Evolutionary conservation across 2,797 vertebrate species (phyloP).

Genomic region (Vultur gryphus): DNA sequence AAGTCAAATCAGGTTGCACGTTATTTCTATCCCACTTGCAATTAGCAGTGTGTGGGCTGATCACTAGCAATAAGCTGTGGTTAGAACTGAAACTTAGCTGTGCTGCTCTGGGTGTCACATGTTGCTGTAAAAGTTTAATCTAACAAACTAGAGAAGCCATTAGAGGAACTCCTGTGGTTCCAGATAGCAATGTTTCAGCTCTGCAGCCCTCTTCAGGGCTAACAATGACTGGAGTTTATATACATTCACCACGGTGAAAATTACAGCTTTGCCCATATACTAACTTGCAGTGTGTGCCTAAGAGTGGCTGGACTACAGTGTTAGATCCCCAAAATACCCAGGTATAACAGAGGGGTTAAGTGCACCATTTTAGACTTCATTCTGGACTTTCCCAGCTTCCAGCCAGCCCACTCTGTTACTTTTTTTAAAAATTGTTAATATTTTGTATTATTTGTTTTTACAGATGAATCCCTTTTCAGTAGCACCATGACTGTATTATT

Average conservation of each 20-base stretch:
- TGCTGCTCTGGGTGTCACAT: not conserved
- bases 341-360: not conserved
- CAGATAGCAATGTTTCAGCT: not conserved
- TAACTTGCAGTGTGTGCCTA: not conserved
- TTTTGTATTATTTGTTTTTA: not conserved
- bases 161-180: not conserved
- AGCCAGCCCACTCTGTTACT: not conserved
- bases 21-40: not conserved
- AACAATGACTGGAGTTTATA: not conserved
- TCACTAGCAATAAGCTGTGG: not conserved
- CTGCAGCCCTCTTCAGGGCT: not conserved
- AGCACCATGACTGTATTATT: not conserved
- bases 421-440: not conserved
- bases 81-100: not conserved
- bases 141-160: not conserved
- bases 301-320: not conserved
- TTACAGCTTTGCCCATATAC: not conserved
- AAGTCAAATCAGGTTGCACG: not conserved
- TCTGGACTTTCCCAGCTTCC: not conserved
- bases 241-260: not conserved
- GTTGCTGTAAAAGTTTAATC: not conserved
- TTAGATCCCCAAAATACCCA: not conserved
- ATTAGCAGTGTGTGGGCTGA: not conserved
- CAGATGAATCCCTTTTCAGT: not conserved
- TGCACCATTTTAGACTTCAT: not conserved